Evolutionary conservation across 1,140 invertebrate genomes (phyloP), one percentile per base, ranked within the genome.

Genomic region (Anoplolepis gracilipes): DNA sequence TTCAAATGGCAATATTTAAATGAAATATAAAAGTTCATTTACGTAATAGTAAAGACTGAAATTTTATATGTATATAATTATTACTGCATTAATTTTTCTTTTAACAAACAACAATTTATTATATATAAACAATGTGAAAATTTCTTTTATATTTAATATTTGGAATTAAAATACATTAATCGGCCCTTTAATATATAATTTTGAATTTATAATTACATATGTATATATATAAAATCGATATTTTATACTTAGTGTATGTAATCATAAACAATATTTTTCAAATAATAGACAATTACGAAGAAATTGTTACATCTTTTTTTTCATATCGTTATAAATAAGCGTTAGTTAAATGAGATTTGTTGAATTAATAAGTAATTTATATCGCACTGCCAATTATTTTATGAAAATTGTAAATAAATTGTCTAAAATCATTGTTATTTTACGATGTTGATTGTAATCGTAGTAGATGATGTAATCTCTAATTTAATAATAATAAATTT

Each of bases 281-380:
- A n/a, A 46, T 33, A 42, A n/a, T 42, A 25, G 22, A 64, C 13
- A 42, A 11, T n/a, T n/a, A n/a, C n/a, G n/a, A n/a, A n/a, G 6
- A 42, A 25, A 62, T n/a, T 22, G 19, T 57, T 78, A 22, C 30
- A 62, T 62, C 33, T 82, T 84, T 46, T 73, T 11, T 84, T 46
- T 46, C 19, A 36, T 76, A 5, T 28, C 33, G 33, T 84, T 93
- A 93, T 93, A 93, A 93, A 94, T 92, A 93, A 93, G 88, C 89
- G 90, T 92, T 93, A 89, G 92, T 94, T 93, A 93, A 91, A 88
- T 88, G 91, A 36, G 33, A 36, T 0, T 4, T 36, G 33, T n/a
- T n/a, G 33, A 94, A 73, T 76, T 87, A n/a, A 84, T 84, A 67
- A 65, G 49, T 70, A 42, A 28, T 81, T 30, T 13, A 64, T 46